Percentiles rank a stretch among this genome's conserved stretches.
These are phyloP conservation scores for Pholis gunnellus DNA, from an alignment of 2,113 vertebrate genomes.

Conservation along the genomic window DNA sequence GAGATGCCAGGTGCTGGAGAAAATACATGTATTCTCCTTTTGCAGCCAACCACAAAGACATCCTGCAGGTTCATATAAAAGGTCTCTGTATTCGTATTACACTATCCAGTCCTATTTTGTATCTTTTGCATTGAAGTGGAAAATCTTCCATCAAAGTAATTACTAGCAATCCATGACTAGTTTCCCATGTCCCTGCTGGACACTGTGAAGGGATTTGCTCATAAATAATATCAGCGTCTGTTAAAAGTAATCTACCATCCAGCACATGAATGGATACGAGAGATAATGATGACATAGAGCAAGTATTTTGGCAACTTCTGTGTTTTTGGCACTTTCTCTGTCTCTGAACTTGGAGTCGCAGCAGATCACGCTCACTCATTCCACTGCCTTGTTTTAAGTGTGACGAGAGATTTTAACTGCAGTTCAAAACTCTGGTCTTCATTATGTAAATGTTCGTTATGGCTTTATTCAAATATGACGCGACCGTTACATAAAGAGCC, in stretches of 20 bases:
- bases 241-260: constrained; percentile 30
- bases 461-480: not conserved
- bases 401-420: constrained; percentile 18
- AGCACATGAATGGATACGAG: constrained; percentile 41
- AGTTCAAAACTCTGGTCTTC: not conserved
- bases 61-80: constrained; percentile 33
- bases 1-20: constrained; percentile 40
- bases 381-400: constrained; percentile 27
- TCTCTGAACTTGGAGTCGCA: constrained; percentile 20
- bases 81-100: constrained; percentile 33
- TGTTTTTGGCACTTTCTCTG: constrained; percentile 44
- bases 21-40: constrained; percentile 48
- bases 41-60: constrained; percentile 52
- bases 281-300: constrained; percentile 32
- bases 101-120: constrained; percentile 13
- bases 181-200: constrained; percentile 35
- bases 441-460: not conserved
- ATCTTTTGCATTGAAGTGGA: constrained; percentile 62
- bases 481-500: not conserved
- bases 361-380: constrained; percentile 16
- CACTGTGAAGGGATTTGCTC: constrained; percentile 27
- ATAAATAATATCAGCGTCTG: constrained; percentile 45
- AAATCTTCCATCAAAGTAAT: constrained; percentile 62
- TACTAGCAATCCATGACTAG: constrained; percentile 26
- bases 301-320: constrained; percentile 44